Evolutionary conservation across 2,113 vertebrate species (phyloP).

Genomic region (Hemicordylus capensis): DNA sequence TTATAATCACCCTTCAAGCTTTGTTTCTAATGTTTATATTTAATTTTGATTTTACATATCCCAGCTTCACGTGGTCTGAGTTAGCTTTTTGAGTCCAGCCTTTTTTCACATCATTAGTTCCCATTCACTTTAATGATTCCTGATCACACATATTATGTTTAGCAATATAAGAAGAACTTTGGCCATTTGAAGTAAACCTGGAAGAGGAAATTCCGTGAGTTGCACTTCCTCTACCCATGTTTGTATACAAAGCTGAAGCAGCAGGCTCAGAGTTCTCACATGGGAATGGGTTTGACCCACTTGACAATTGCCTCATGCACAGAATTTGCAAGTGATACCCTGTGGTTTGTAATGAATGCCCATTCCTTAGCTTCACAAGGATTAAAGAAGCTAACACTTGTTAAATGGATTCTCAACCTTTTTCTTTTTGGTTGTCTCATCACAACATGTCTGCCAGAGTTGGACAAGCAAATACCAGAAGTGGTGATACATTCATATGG

Average conservation of each 20-base stretch:
- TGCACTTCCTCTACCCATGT: background rate
- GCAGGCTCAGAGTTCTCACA: background rate
- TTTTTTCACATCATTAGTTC: background rate
- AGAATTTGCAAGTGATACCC: background rate
- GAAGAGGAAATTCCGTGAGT: background rate
- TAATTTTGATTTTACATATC: background rate
- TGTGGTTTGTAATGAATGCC: background rate
- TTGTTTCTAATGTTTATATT: slow-evolving; percentile 24
- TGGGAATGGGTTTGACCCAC: background rate
- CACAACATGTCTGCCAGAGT: background rate
- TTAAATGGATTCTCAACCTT: background rate
- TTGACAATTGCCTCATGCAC: background rate
- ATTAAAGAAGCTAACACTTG: background rate
- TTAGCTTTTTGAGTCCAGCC: slow-evolving; percentile 1
- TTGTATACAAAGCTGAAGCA: background rate
- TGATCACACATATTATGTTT: background rate
- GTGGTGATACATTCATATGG: background rate
- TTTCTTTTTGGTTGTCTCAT: background rate
- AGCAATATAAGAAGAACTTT: background rate
- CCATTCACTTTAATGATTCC: background rate
- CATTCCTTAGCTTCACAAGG: background rate
- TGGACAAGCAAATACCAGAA: background rate
- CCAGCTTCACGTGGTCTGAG: background rate
- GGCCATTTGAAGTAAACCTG: background rate
- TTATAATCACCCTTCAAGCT: slow-evolving; percentile 57